These are phyloP conservation scores for Caenorhabditis remanei DNA, from an alignment of 1,140 invertebrate species.

Conservation along the genomic window DNA sequence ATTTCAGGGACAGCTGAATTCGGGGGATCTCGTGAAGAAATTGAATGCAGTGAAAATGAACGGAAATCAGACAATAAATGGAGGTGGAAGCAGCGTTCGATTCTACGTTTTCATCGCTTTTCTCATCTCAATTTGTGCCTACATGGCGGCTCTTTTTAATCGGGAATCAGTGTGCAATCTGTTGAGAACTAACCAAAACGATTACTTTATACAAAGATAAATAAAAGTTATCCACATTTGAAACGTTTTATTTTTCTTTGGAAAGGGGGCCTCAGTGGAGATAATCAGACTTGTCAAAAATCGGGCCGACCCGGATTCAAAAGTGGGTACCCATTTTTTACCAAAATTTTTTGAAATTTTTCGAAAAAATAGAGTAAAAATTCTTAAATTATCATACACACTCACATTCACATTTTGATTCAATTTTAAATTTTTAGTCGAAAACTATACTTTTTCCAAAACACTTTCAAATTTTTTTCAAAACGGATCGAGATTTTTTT, in stretches of 20 bases:
- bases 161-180: conserved; percentile 39
- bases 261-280: not conserved
- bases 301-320: too few relatives aligned
- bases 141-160: conserved; percentile 7
- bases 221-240: not conserved
- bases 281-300: too few relatives aligned
- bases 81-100: conserved; percentile 9
- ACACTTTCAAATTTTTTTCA: too few relatives aligned
- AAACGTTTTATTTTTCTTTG: not conserved
- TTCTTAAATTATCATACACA: too few relatives aligned
- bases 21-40: not conserved
- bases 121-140: not conserved
- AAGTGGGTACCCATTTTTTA: too few relatives aligned
- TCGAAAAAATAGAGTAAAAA: too few relatives aligned
- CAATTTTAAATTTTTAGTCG: too few relatives aligned
- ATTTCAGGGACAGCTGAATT: conserved; percentile 30
- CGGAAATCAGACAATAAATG: not conserved
- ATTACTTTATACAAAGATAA: not conserved
- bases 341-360: too few relatives aligned
- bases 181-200: conserved; percentile 21
- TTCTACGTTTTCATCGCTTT: conserved; percentile 45
- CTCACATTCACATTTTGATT: too few relatives aligned
- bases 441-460: too few relatives aligned
- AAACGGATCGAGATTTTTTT: too few relatives aligned
- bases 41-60: conserved; percentile 40